A percentile compares a stretch with the other conserved stretches of the same genome.
These are phyloP conservation scores for Leucophora obtusa DNA, from an alignment of 2,888 invertebrate genomes.

Conservation along the genomic window DNA sequence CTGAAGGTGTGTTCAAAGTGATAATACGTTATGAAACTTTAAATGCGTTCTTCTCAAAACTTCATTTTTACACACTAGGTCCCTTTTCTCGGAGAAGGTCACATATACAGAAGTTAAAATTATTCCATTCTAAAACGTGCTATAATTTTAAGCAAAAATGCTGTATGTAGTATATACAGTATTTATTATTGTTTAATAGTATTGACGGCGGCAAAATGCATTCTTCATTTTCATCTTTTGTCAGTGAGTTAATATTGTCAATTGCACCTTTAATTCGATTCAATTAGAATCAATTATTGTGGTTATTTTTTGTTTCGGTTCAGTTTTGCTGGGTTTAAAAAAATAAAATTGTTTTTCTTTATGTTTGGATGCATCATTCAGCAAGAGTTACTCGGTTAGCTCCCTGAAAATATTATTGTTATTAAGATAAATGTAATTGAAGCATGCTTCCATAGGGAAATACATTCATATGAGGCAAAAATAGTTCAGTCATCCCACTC, in stretches of 20 bases:
- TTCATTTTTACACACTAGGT: too few relatives aligned
- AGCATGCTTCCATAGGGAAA: neutral
- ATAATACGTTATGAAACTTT: too few relatives aligned
- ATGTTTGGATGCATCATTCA: constrained; percentile 51
- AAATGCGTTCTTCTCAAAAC: too few relatives aligned
- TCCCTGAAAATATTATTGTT: constrained; percentile 10
- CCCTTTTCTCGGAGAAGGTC: too few relatives aligned
- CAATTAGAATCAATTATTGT: constrained; percentile 78
- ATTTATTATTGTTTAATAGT: neutral
- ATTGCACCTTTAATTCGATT: constrained; percentile 79
- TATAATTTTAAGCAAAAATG: neutral
- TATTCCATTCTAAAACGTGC: neutral
- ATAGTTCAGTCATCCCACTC: too few relatives aligned
- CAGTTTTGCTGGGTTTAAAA: constrained; percentile 16
- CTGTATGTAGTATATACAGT: neutral
- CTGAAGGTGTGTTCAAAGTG: too few relatives aligned
- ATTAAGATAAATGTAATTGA: constrained; percentile 26
- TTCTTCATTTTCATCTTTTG: constrained; percentile 41
- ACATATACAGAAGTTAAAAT: too few relatives aligned
- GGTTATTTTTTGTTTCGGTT: constrained; percentile 56
- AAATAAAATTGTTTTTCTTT: constrained; percentile 3
- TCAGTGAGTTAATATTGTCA: constrained; percentile 75
- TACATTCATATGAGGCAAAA: neutral
- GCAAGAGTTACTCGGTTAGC: neutral
- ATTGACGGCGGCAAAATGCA: constrained; percentile 39